Percentiles rank a stretch among this genome's conserved stretches.
These are phyloP conservation scores for Torymus auratus DNA, from an alignment of 2,888 invertebrate species.

Conservation along the genomic window DNA sequence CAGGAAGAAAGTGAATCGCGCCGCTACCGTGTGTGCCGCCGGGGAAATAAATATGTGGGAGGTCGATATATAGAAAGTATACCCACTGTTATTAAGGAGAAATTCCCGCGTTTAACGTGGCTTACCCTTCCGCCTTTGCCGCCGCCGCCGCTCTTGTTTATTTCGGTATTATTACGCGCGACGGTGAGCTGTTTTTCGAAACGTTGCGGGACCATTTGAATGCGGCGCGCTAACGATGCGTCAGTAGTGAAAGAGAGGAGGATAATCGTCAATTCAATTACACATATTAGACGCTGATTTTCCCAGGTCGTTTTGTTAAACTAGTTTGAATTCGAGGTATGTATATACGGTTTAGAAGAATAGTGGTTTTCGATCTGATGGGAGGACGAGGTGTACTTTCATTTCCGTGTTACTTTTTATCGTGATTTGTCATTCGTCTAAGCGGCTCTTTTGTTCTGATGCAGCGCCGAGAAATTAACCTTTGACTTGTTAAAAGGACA, in stretches of 20 bases:
- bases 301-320: too few relatives aligned
- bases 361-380: too few relatives aligned
- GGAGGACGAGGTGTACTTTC: slow-evolving; percentile 13
- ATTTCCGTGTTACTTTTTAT: slow-evolving; percentile 33
- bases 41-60: slow-evolving; percentile 6
- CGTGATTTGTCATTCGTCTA: not conserved
- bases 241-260: too few relatives aligned
- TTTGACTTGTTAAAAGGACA: not conserved
- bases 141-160: not conserved
- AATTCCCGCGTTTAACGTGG: slow-evolving; percentile 21
- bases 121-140: slow-evolving; percentile 34
- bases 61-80: slow-evolving; percentile 32
- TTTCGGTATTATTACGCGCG: not conserved
- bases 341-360: too few relatives aligned
- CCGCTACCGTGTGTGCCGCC: not conserved
- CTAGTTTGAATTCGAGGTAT: too few relatives aligned
- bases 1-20: slow-evolving; percentile 60
- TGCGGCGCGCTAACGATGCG: too few relatives aligned
- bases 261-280: too few relatives aligned
- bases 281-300: too few relatives aligned
- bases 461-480: slow-evolving; percentile 1
- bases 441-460: not conserved
- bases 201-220: too few relatives aligned
- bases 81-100: slow-evolving; percentile 33
- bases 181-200: too few relatives aligned